Evolutionary conservation across 1,140 invertebrate species (phyloP), one percentile per base, ranked within the genome.

Genomic region (Aculops lycopersici): DNA sequence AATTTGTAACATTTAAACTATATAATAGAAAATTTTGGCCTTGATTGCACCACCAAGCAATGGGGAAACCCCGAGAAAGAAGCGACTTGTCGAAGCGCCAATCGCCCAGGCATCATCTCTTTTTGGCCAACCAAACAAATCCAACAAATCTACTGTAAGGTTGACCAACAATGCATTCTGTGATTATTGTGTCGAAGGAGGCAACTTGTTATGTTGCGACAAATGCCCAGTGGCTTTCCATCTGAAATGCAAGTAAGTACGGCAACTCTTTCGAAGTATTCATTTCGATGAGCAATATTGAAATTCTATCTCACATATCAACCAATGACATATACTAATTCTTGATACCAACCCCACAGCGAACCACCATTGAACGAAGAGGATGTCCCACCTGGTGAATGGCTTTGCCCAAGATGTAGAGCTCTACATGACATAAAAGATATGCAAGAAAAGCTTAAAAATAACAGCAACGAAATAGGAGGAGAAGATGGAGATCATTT

Each of bases 191-290:
- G 67, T 72, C 46, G 81, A 88, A 63, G 81, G 80, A 31, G 83
- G 83, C 20, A 77, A 86, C 56, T 58, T 92, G n/a, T 70, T 92
- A 39, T 90, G 81, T 53, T 92, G 86, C 57, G 83, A 92, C 54
- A 69, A 71, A 46, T 92, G 84, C 54, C 80, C 81, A 21, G 76
- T 78, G 21, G 81, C 81, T 21, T 92, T 92, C 60, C 84, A 92
- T 60, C 62, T 88, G 36, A 66, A 71, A 39, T 90, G 83, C 67
- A 79, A 88, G 77, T 84, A 61, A 69, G 72, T 66, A 44, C 37
- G 13, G 19, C 16, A n/a, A 40, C 2, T 40, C n/a, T n/a, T n/a
- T n/a, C n/a, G 2, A 4, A 41, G 24, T 31, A 8, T n/a, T 31
- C n/a, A 31, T n/a, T n/a, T 31, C n/a, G n/a, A 31, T 8, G n/a